These are phyloP conservation scores for Drosophila truncata DNA, from an alignment of 1,140 invertebrate genomes.

Conservation along the genomic window DNA sequence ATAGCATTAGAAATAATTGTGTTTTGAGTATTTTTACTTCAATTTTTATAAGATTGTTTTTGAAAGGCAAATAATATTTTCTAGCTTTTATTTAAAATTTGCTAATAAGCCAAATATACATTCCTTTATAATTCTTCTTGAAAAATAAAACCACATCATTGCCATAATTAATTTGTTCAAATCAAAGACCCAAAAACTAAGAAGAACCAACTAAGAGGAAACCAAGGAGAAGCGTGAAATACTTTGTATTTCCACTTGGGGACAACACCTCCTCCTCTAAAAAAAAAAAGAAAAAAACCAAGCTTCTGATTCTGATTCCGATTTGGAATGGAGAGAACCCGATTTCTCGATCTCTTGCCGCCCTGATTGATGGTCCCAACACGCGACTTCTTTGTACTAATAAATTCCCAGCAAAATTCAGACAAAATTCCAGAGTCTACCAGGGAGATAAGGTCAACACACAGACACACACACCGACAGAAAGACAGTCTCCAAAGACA, in stretches of 20 bases:
- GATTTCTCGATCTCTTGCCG: constrained; percentile 36
- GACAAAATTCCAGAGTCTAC: constrained; percentile 48
- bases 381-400: constrained; percentile 78
- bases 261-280: constrained; percentile 1
- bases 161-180: constrained; percentile 35
- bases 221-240: constrained; percentile 60
- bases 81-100: neutral
- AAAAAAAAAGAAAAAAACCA: constrained; percentile 5
- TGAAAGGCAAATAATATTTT: too few relatives aligned
- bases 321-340: constrained; percentile 16
- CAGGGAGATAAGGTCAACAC: constrained; percentile 57
- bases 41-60: too few relatives aligned
- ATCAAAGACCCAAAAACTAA: too few relatives aligned
- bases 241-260: constrained; percentile 51
- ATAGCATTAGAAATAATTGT: neutral
- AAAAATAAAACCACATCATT: neutral
- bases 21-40: neutral
- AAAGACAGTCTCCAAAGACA: neutral
- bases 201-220: constrained; percentile 3
- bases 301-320: constrained; percentile 34
- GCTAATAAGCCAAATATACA: neutral
- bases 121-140: neutral
- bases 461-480: neutral
- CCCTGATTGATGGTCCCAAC: constrained; percentile 81
- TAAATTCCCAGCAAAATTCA: constrained; percentile 80